Evolutionary conservation across 2,797 vertebrate genomes (phyloP).

Genomic region (Aldrovandia affinis): DNA sequence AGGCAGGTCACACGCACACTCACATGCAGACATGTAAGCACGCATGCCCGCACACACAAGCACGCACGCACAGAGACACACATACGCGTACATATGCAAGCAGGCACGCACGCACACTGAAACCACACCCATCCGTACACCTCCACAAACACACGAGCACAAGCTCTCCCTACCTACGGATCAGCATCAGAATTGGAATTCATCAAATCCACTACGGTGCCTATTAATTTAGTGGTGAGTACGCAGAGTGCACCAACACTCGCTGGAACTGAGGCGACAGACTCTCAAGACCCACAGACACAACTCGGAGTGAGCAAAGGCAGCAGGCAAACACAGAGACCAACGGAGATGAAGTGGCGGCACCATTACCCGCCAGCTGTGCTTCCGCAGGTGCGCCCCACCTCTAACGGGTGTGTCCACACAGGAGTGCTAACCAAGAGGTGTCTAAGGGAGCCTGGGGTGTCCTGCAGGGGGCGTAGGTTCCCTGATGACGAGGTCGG

Average conservation of each 20-base stretch:
- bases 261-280: too few species aligned
- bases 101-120: not conserved
- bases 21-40: not conserved
- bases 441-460: not conserved
- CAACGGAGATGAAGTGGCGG: not conserved
- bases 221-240: too few species aligned
- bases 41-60: too few species aligned
- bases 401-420: not conserved
- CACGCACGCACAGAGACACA: not conserved
- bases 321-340: not conserved
- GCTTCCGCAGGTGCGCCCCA: not conserved
- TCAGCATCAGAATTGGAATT: not conserved
- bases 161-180: not conserved
- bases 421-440: not conserved
- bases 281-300: not conserved
- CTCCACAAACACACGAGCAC: not conserved
- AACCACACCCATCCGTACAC: not conserved
- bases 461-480: not conserved
- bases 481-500: too few species aligned
- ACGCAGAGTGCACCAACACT: too few species aligned
- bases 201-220: too few species aligned
- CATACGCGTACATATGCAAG: not conserved
- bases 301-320: not conserved
- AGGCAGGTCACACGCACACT: not conserved
- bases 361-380: too few species aligned